phyloP scores from a whole-genome alignment of 2,797 vertebrate genomes.

The Nannoperca australis region DNA sequence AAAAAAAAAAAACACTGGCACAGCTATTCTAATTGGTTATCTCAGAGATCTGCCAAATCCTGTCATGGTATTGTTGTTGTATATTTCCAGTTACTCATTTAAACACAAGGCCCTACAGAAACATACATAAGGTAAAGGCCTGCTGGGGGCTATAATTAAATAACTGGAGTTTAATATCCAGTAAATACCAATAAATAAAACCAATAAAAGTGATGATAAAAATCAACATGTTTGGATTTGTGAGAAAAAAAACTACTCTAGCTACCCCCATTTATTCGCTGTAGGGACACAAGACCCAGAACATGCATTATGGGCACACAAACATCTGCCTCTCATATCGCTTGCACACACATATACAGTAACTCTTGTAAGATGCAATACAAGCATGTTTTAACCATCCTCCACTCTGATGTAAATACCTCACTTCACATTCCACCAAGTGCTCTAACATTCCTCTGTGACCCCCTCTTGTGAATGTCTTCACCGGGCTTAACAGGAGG shows the following conservation, averaged over 20 bases:
- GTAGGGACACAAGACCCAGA: conserved; percentile 5
- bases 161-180: conserved; percentile 29
- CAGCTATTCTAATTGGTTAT: conserved; percentile 34
- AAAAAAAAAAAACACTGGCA: conserved; percentile 20
- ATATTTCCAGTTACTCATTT: conserved; percentile 36
- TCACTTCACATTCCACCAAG: conserved; percentile 32
- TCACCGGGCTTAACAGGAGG: conserved; percentile 57
- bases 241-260: background rate
- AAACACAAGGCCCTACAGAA: conserved; percentile 30
- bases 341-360: background rate
- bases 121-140: conserved; percentile 10
- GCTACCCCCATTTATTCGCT: background rate
- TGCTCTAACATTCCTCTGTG: conserved; percentile 37
- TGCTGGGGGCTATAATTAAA: conserved; percentile 23
- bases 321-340: conserved; percentile 7
- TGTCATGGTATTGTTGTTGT: conserved; percentile 22
- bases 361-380: conserved; percentile 22
- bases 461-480: conserved; percentile 46
- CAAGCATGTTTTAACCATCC: conserved; percentile 44
- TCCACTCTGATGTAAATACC: conserved; percentile 53
- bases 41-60: conserved; percentile 22
- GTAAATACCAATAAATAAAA: too few species aligned
- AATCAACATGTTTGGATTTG: conserved; percentile 19
- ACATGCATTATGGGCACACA: background rate
- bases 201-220: conserved; percentile 41